Evolutionary conservation across 2,113 vertebrate species (phyloP).

Genomic region (Cyanoramphus novaezelandiae): DNA sequence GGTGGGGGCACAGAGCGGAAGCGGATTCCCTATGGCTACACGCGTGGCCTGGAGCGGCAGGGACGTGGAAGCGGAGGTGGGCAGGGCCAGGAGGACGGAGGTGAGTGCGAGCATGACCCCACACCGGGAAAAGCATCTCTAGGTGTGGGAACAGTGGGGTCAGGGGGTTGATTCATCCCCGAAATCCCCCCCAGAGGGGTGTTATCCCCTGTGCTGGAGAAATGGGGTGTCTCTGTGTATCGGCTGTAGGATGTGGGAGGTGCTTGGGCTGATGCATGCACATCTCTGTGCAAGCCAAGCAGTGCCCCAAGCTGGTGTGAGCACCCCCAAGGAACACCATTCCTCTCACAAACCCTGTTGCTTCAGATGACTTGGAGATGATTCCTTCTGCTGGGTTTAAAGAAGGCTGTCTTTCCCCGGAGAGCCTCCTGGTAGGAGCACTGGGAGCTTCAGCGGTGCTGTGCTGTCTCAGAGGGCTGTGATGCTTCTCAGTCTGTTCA

Average conservation of each 20-base stretch:
- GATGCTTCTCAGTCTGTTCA: neutral
- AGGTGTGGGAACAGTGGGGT: neutral
- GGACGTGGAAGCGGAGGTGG: no score
- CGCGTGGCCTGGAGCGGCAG: no score
- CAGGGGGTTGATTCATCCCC: neutral
- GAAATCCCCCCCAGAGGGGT: neutral
- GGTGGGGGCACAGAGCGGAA: neutral
- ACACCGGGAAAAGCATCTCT: neutral
- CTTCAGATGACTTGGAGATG: neutral
- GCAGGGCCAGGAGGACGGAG: neutral
- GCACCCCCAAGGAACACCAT: neutral
- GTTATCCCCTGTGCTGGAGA: neutral
- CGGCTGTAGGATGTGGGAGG: neutral
- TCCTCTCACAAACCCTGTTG: neutral
- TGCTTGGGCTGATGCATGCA: rapidly evolving
- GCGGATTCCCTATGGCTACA: neutral
- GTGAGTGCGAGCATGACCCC: neutral
- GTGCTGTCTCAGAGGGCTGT: neutral
- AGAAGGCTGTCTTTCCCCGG: neutral
- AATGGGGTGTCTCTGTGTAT: no score
- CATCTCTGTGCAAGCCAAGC: neutral
- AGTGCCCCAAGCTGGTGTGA: neutral
- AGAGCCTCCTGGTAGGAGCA: neutral
- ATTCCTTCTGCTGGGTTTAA: neutral
- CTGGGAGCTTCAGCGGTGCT: neutral